phyloP scores from a whole-genome alignment of 2,113 vertebrate genomes.

The Lycaon pictus region DNA sequence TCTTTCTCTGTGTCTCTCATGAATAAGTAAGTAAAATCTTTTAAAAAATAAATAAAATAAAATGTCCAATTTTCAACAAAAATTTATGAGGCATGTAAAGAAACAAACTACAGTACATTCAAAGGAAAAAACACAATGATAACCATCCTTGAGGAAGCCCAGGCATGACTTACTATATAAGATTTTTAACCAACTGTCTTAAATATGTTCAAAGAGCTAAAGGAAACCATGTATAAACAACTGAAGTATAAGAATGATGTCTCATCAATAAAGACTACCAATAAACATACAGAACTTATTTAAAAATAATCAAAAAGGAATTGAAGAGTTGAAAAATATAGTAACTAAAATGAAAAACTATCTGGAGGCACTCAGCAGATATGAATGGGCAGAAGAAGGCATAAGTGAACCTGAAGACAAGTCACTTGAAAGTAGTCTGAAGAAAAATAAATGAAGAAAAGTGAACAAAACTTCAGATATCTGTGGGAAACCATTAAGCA shows the following conservation, averaged over 20 bases:
- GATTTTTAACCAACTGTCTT: background rate
- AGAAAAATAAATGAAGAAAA: background rate
- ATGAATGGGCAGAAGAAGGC: background rate
- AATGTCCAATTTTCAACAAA: conserved; percentile 15
- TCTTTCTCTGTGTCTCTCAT: no score
- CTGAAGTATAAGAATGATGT: background rate
- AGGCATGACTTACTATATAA: background rate
- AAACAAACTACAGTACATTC: background rate
- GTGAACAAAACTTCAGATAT: background rate
- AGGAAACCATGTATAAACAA: background rate
- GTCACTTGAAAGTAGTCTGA: background rate
- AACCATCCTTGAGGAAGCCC: background rate
- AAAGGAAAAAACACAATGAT: background rate
- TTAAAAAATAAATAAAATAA: background rate
- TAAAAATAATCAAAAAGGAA: background rate
- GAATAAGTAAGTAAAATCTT: background rate
- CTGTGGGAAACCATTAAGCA: background rate
- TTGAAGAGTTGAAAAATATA: background rate
- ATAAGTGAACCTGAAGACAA: background rate
- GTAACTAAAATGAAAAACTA: conserved; percentile 16
- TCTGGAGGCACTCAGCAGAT: background rate
- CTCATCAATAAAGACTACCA: background rate
- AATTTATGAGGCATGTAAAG: background rate
- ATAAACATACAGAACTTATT: background rate
- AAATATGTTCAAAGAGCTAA: background rate